Evolutionary conservation across 1,140 invertebrate genomes (phyloP).

Genomic region (Idris sp.): DNA sequence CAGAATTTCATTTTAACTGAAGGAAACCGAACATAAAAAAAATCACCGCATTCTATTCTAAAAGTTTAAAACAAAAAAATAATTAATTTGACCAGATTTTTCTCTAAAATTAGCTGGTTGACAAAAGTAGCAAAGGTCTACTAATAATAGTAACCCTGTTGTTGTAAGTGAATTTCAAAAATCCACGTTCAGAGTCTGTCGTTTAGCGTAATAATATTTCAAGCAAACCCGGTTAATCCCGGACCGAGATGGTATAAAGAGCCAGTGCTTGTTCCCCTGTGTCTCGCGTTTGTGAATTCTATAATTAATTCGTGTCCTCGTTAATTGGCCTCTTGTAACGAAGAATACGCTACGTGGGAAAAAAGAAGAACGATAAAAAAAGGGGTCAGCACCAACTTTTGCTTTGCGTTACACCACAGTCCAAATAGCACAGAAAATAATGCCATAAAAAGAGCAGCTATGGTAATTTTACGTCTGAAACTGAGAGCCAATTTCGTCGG

Average conservation of each 20-base stretch:
- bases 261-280: slow-evolving; percentile 34
- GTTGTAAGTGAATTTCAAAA: slow-evolving; percentile 51
- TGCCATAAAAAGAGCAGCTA: slow-evolving; percentile 18
- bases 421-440: slow-evolving; percentile 23
- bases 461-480: slow-evolving; percentile 19
- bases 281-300: slow-evolving; percentile 50
- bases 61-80: no score
- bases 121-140: neutral
- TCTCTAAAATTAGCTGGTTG: slow-evolving; percentile 9
- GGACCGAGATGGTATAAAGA: slow-evolving; percentile 55
- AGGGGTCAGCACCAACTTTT: slow-evolving; percentile 32
- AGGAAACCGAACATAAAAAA: no score
- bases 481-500: slow-evolving; percentile 18
- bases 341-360: slow-evolving; percentile 49
- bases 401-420: slow-evolving; percentile 10
- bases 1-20: slow-evolving; percentile 11
- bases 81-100: slow-evolving; percentile 19
- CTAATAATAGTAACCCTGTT: neutral
- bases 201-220: slow-evolving; percentile 58
- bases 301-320: slow-evolving; percentile 63
- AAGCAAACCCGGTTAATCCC: slow-evolving; percentile 60
- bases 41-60: no score
- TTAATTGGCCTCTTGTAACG: slow-evolving; percentile 63
- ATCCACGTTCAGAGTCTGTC: slow-evolving; percentile 41
- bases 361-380: slow-evolving; percentile 30